Evolutionary conservation across 1,140 invertebrate genomes (phyloP).

Genomic region (Drosophila saltans): DNA sequence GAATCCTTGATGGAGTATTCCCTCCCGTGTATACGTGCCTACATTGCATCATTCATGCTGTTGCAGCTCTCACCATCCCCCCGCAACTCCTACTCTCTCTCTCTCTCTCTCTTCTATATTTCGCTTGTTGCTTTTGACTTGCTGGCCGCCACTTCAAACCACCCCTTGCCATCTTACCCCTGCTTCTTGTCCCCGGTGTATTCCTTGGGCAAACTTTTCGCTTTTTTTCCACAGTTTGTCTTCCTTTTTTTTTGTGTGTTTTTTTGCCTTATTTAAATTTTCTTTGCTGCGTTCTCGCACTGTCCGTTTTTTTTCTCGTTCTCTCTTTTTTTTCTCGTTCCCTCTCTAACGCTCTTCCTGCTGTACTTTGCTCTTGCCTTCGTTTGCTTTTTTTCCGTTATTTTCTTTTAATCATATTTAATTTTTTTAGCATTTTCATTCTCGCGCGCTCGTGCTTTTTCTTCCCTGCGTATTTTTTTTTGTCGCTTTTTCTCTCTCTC

Average conservation of each 20-base stretch:
- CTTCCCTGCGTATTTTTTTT: too few relatives aligned
- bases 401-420: constrained; percentile 82
- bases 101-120: background rate
- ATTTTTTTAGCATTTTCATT: constrained; percentile 77
- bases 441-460: constrained; percentile 49
- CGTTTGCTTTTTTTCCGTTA: constrained; percentile 45
- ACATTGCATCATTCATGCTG: constrained; percentile 57
- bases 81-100: background rate
- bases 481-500: constrained; percentile 1
- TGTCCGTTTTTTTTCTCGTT: constrained; percentile 22
- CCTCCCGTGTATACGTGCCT: constrained; percentile 47
- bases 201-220: constrained; percentile 57
- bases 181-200: constrained; percentile 43
- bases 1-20: constrained; percentile 14
- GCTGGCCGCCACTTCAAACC: constrained; percentile 9
- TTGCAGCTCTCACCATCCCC: constrained; percentile 5
- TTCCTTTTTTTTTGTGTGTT: constrained; percentile 6
- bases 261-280: constrained; percentile 59
- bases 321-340: constrained; percentile 6
- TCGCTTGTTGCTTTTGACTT: constrained; percentile 71
- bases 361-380: constrained; percentile 16
- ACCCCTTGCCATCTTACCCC: background rate
- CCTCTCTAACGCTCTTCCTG: constrained; percentile 12
- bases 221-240: constrained; percentile 5
- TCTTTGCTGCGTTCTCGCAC: constrained; percentile 33